Evolutionary conservation across 64 coral and sea anemone genomes (phyloP).

Genomic region (Hydrozoanthus tunicans): DNA sequence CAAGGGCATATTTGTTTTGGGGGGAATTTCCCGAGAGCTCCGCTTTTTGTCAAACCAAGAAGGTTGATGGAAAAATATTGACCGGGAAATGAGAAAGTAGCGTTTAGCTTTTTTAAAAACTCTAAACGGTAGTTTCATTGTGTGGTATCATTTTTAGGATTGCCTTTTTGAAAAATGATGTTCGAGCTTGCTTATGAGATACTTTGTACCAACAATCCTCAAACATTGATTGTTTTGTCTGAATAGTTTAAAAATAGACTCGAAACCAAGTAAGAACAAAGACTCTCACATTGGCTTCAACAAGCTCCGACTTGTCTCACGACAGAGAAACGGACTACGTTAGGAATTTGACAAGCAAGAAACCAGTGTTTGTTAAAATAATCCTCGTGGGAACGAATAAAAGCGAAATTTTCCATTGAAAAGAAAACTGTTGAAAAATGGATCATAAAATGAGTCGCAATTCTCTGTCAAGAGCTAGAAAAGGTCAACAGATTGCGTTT

Average conservation of each 20-base stretch:
- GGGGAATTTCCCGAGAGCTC: no score
- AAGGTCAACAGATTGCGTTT: not conserved
- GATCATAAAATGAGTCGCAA: not conserved
- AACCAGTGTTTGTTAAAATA: conserved; percentile 5
- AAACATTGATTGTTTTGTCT: not conserved
- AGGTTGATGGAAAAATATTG: no score
- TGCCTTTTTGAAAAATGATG: not conserved
- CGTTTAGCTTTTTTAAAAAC: no score
- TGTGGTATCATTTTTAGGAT: no score
- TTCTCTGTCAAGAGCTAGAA: not conserved
- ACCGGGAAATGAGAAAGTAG: no score
- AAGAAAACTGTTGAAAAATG: conserved; percentile 15
- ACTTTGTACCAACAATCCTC: not conserved
- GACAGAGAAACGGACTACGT: not conserved
- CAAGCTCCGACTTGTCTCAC: conserved; percentile 1
- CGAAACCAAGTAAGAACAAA: not conserved
- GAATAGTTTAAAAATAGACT: conserved; percentile 28
- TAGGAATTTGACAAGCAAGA: not conserved
- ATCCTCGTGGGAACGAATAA: conserved; percentile 21
- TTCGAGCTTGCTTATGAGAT: not conserved
- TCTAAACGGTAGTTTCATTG: no score
- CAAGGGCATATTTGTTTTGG: no score
- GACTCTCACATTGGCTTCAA: not conserved
- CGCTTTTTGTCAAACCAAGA: no score
- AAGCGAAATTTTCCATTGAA: not conserved